Base-by-base conservation (phyloP, 2,797 vertebrate genomes). In the Cheirogaleus major region DNA sequence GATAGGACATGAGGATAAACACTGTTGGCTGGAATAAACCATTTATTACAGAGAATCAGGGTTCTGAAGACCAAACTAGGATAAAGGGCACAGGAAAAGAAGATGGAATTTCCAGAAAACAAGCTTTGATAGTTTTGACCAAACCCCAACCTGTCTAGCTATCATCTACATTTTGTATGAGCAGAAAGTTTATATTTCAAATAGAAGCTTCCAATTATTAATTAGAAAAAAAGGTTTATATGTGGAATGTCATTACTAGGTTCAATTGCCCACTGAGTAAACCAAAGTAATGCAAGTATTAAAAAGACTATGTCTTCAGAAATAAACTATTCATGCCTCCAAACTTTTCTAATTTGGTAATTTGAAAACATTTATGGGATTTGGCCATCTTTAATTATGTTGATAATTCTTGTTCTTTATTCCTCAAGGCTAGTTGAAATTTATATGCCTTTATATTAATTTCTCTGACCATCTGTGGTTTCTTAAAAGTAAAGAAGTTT, bases 401-500 rank as follows among this genome's bases (percentile, higher is more conserved):
- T 48, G 32, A 82, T 32, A 84, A 55, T 30, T 48, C 50, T 63
- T 86, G 63, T 8, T 92, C 72, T 35, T 73, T 72, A 45, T 86
- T 86, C 7, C 50, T 65, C 45, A 89, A 94, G 72, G 25, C 32
- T 67, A 80, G 15, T 14, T 76, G 72, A 80, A 92, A 63, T 57
- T 57, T 93, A 63, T 3, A 0, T 70, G 43, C 17, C 35, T 92
- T 6, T 59, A 20, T 85, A 38, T 72, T 84, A 90, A 72, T 43
- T 87, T 84, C 55, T 79, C 30, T 91, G 73, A 38, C 30, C 63
- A 73, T 17, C 17, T 82, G 8, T 52, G 20, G 2, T 67, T 45
- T 95, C 67, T 85, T 27, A 55, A 92, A 85, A 93, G 55, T 88
- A 88, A 95, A 89, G 59, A 84, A 69, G 6, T 83, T 89, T 83